phyloP scores from a whole-genome alignment of 53 echinoderm and acorn worm species.

The Echinarachnius parma region DNA sequence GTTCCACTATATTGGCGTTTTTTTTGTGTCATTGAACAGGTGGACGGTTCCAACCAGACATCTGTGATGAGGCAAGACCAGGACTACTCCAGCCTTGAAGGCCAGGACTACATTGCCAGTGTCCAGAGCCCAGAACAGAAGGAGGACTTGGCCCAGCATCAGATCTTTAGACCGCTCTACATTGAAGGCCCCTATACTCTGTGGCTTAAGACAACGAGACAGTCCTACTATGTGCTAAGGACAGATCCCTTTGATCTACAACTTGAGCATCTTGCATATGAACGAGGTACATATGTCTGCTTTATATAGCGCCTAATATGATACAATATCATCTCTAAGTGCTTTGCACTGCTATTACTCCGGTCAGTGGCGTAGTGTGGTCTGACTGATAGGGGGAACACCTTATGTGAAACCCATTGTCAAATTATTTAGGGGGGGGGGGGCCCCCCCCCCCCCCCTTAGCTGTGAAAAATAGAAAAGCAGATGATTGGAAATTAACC shows the following conservation, averaged over 20 bases:
- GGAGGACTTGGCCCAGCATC: conserved; percentile 78
- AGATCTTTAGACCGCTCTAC: conserved; percentile 68
- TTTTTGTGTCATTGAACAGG: background rate
- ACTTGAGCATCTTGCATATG: conserved; percentile 12
- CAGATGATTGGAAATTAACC: background rate
- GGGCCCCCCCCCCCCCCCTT: background rate
- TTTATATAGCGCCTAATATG: too few species aligned
- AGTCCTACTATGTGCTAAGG: conserved; percentile 82
- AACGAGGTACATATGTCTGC: too few species aligned
- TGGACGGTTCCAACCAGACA: conserved; percentile 8
- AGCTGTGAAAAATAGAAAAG: background rate
- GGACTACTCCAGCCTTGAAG: conserved; percentile 15
- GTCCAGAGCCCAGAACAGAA: conserved; percentile 90
- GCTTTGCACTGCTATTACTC: too few species aligned
- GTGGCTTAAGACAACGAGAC: conserved; percentile 72
- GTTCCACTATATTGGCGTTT: background rate
- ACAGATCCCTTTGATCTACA: conserved; percentile 60
- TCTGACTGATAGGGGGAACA: too few species aligned
- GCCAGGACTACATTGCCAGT: conserved; percentile 71
- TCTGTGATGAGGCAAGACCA: conserved; percentile 10
- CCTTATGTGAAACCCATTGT: too few species aligned
- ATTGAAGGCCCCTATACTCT: conserved; percentile 91
- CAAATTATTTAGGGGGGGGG: background rate
- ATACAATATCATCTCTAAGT: too few species aligned
- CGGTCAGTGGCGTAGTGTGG: too few species aligned